Conservation (phyloP, 2,113 vertebrate genomes). For the Alosa alosa region DNA sequence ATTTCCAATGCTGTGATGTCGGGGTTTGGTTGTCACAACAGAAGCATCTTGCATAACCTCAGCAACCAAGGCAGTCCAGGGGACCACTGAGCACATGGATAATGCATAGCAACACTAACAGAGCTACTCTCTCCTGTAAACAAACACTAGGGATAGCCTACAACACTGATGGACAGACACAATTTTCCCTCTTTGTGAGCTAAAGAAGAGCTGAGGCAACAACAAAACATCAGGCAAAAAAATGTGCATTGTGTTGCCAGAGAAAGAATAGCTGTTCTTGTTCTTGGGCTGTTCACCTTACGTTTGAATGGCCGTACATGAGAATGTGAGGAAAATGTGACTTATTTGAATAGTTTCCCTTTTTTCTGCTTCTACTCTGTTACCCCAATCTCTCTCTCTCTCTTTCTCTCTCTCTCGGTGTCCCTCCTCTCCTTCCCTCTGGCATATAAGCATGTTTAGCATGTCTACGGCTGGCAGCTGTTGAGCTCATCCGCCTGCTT, state of each 20-base stretch:
- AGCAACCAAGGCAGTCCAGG: neutral
- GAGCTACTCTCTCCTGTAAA: neutral
- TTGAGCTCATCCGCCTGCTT: neutral
- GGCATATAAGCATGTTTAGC: neutral
- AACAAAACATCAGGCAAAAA: neutral
- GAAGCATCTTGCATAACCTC: neutral
- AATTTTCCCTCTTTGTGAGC: neutral
- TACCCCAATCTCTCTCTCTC: neutral
- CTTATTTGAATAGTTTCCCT: neutral
- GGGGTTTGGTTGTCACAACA: slow-evolving; percentile 12
- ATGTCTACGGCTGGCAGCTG: neutral
- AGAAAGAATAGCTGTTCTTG: neutral
- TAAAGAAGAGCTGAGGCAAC: neutral
- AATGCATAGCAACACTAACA: slow-evolving; percentile 1
- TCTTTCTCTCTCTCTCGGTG: neutral
- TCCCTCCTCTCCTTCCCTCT: neutral
- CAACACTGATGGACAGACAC: neutral
- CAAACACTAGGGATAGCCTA: neutral
- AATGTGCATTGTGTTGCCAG: neutral
- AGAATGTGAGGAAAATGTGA: neutral
- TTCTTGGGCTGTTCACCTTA: neutral
- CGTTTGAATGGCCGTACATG: neutral
- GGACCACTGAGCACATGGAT: neutral
- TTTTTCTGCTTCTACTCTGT: neutral
- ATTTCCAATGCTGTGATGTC: neutral